Base-by-base conservation (phyloP, 2,113 vertebrate species). In the Panthera uncia region DNA sequence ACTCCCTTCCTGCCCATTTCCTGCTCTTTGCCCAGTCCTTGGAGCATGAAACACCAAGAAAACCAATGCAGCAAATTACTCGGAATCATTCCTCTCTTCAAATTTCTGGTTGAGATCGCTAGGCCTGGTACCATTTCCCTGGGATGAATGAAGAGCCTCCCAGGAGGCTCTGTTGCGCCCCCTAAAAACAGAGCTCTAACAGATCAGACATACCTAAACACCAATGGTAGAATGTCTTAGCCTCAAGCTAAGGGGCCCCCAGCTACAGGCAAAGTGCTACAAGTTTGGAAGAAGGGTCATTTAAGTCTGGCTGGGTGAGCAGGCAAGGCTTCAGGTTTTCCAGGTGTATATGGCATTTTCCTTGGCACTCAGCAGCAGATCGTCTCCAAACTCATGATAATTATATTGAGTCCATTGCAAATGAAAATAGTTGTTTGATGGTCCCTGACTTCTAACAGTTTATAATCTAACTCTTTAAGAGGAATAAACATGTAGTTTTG, bases 371-470 rank as follows among this genome's bases (percentile, higher is more conserved):
- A 10, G 8, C 10, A 5, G 45, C 33, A 48, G n/a, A 48, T 55
- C 57, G 31, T 73, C 57, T 31, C 52, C 45, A 74, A n/a, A 78
- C 50, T 76, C 95, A 45, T 86, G 82, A 71, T 45, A 55, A 87
- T 57, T 63, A 36, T 21, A 55, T 65, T 84, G 92, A 96, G 84
- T 78, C 87, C 21, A 87, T 31, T 23, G 90, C 88, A 76, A 76
- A 52, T 55, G 87, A 88, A 93, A 96, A 95, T 31, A n/a, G 91
- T 76, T 63, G 71, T 84, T 84, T 66, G 84, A 92, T 55, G 68
- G 83, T 31, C 81, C 79, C 91, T 84, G 80, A 87, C 81, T 93
- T 96, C 94, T 84, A 41, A 92, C 89, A 85, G 80, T 68, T 81
- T 36, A 86, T 57, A 87, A 94, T 73, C 84, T 52, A 55, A 33